Evolutionary conservation across 2,797 vertebrate species (phyloP).

Genomic region (Jordanella pulchra): DNA sequence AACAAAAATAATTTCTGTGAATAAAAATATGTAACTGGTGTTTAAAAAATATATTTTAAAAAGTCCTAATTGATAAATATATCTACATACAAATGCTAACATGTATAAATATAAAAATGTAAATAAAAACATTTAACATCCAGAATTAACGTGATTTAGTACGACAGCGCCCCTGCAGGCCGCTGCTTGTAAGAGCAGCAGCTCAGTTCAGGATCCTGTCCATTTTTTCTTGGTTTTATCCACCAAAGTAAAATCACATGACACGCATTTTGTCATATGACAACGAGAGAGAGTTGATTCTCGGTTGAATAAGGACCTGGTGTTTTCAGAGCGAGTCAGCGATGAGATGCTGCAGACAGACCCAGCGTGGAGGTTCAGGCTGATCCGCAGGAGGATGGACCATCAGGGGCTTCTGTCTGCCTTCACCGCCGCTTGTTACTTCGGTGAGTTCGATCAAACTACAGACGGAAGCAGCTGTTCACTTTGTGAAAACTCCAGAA

Average conservation of each 20-base stretch:
- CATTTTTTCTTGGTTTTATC: conserved; percentile 36
- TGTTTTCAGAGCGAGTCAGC: conserved; percentile 28
- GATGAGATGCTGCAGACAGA: conserved; percentile 58
- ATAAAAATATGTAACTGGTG: not conserved
- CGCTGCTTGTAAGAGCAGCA: conserved; percentile 14
- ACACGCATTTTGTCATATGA: conserved; percentile 79
- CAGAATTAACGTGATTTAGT: not conserved
- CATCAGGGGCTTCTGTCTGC: conserved; percentile 51
- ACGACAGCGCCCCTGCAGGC: conserved; percentile 40
- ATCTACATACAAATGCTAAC: too few species aligned
- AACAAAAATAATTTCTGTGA: not conserved
- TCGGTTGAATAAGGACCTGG: conserved; percentile 10
- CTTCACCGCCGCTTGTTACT: conserved; percentile 61
- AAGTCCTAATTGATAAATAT: too few species aligned
- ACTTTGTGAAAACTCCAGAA: not conserved
- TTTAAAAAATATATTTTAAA: not conserved
- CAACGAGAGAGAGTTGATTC: conserved; percentile 58
- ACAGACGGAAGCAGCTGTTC: too few species aligned
- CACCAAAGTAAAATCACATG: conserved; percentile 78
- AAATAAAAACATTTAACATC: not conserved
- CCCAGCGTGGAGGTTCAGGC: conserved; percentile 26
- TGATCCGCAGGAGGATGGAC: conserved; percentile 68
- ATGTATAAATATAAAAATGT: too few species aligned
- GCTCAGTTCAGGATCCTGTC: conserved; percentile 18
- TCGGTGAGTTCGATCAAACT: conserved; percentile 62